Percentiles rank a stretch among this genome's conserved stretches.
Conservation (phyloP, 2,113 vertebrate genomes). For the Scartelaos histophorus region DNA sequence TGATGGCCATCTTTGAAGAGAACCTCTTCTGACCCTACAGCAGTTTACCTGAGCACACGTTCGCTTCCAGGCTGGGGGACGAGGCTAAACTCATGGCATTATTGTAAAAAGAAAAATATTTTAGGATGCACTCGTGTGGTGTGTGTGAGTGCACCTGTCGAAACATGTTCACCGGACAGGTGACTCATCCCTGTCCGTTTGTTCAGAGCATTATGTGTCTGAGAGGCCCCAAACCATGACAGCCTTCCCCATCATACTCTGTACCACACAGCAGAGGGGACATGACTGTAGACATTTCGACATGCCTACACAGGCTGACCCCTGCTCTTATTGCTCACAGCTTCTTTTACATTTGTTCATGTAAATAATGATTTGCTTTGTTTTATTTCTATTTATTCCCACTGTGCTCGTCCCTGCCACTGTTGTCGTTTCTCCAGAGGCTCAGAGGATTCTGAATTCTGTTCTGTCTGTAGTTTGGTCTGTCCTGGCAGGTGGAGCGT, state of each 20-base stretch:
- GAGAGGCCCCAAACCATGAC: neutral
- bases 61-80: neutral
- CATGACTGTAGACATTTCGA: neutral
- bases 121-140: neutral
- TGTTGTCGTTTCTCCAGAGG: neutral
- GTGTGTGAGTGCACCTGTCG: no score
- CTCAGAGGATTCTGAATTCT: neutral
- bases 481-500: slow-evolving; percentile 46
- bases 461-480: slow-evolving; percentile 31
- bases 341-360: slow-evolving; percentile 50
- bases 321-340: slow-evolving; percentile 47
- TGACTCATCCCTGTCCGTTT: neutral
- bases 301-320: slow-evolving; percentile 54
- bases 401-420: slow-evolving; percentile 22
- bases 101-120: neutral
- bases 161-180: no score
- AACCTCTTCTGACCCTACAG: slow-evolving; percentile 83
- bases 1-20: slow-evolving; percentile 94
- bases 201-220: neutral
- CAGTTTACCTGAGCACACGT: slow-evolving; percentile 14
- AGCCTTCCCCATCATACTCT: neutral
- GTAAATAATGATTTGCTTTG: slow-evolving; percentile 60
- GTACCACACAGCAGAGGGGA: neutral
- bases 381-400: slow-evolving; percentile 71
- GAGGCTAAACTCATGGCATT: neutral